Evolutionary conservation across 2,797 vertebrate genomes (phyloP).

Genomic region (Dicrostonyx torquatus): DNA sequence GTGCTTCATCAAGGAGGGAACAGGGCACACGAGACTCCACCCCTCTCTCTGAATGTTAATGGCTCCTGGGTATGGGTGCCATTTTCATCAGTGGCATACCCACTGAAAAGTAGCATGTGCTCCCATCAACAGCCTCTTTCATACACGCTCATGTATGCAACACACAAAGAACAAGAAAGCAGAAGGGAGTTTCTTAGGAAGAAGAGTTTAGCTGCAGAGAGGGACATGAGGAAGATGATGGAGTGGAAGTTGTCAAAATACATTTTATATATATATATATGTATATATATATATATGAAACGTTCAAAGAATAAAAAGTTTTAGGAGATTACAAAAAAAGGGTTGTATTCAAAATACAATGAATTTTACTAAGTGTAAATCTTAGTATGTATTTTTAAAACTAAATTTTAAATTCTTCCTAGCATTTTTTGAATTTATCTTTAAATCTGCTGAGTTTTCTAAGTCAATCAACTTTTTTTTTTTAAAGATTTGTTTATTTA

Average conservation of each 20-base stretch:
- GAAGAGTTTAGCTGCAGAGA: not conserved
- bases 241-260: not conserved
- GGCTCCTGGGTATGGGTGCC: not conserved
- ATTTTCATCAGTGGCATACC: not conserved
- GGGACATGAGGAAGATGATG: not conserved
- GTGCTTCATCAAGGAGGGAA: not conserved
- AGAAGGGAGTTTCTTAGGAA: not conserved
- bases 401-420: slow-evolving; percentile 9
- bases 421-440: not conserved
- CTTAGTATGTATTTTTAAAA: not conserved
- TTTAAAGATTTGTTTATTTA: too few species aligned
- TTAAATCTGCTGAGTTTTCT: slow-evolving; percentile 40
- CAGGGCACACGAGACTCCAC: not conserved
- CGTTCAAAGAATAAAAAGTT: not conserved
- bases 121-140: not conserved
- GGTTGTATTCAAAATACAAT: not conserved
- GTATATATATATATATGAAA: not conserved
- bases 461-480: not conserved
- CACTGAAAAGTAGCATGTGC: not conserved
- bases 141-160: not conserved
- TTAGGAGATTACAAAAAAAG: not conserved
- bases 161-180: not conserved
- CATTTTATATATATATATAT: not conserved
- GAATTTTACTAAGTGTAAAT: slow-evolving; percentile 30
- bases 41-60: not conserved